phyloP scores from a whole-genome alignment of 1,140 invertebrate genomes.

The Nymphalis io region DNA sequence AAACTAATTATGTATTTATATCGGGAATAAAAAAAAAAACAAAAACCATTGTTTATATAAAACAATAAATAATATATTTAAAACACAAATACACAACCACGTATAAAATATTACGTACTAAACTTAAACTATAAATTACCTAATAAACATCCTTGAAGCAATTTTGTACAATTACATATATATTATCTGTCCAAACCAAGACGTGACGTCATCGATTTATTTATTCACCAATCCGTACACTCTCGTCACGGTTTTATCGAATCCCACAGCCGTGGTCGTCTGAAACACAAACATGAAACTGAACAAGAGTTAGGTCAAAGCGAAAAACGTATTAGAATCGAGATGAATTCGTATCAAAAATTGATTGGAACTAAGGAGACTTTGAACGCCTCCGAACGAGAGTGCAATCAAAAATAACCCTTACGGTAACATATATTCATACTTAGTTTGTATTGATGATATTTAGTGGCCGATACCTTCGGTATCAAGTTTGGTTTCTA shows the following conservation, averaged over 20 bases:
- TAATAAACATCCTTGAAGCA: too few species aligned
- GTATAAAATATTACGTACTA: too few species aligned
- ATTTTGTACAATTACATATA: too few species aligned
- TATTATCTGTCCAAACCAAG: too few species aligned
- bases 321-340: constrained; percentile 23
- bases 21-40: too few species aligned
- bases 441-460: background rate
- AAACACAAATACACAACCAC: too few species aligned
- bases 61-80: too few species aligned
- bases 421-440: background rate
- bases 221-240: constrained; percentile 40
- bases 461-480: background rate
- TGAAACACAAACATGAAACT: constrained; percentile 49
- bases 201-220: background rate
- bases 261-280: constrained; percentile 59
- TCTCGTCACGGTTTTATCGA: constrained; percentile 53
- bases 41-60: too few species aligned
- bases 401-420: constrained; percentile 33
- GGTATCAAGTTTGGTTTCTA: background rate
- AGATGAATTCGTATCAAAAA: constrained; percentile 34
- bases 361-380: constrained; percentile 37
- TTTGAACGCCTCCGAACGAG: constrained; percentile 30
- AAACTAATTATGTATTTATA: too few species aligned
- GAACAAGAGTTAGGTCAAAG: constrained; percentile 27
- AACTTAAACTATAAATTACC: too few species aligned